Evolutionary conservation across 2,888 invertebrate genomes (phyloP).

Genomic region (Helicoverpa assulta): DNA sequence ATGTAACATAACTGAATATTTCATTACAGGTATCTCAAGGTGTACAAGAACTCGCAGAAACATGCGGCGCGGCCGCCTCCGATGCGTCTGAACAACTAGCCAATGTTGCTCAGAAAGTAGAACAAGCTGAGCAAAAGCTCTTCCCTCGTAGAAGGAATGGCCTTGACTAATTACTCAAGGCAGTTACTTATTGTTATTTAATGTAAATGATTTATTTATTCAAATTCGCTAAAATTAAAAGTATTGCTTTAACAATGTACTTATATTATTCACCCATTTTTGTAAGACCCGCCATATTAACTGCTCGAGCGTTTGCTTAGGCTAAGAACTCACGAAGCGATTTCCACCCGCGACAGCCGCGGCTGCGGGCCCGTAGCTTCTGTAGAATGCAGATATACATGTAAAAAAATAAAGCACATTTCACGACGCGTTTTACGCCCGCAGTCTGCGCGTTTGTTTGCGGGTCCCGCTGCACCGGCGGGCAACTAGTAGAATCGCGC

Average conservation of each 20-base stretch:
- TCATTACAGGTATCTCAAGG: slow-evolving; percentile 80
- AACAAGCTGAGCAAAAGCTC: slow-evolving; percentile 80
- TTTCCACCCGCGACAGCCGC: too few relatives aligned
- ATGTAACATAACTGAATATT: neutral
- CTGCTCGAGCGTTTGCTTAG: too few relatives aligned
- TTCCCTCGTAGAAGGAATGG: slow-evolving; percentile 85
- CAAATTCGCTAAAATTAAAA: slow-evolving; percentile 50
- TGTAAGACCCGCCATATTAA: too few relatives aligned
- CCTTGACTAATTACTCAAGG: slow-evolving; percentile 73
- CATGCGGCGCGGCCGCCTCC: slow-evolving; percentile 83
- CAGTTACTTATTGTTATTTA: slow-evolving; percentile 17
- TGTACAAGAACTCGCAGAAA: slow-evolving; percentile 84
- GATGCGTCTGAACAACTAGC: slow-evolving; percentile 82
- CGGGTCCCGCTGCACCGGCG: too few relatives aligned
- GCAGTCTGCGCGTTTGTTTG: too few relatives aligned
- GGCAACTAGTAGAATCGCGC: too few relatives aligned
- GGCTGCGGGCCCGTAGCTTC: too few relatives aligned
- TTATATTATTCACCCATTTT: neutral
- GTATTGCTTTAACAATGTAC: slow-evolving; percentile 23
- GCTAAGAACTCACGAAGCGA: too few relatives aligned
- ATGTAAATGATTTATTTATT: slow-evolving; percentile 38
- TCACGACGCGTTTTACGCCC: too few relatives aligned
- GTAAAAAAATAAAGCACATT: too few relatives aligned
- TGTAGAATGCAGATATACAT: too few relatives aligned
- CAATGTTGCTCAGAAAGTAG: slow-evolving; percentile 82